A percentile compares a stretch with the other conserved stretches of the same genome.
Conservation (phyloP, 2,797 vertebrate species). For the Neomorphus geoffroyi region DNA sequence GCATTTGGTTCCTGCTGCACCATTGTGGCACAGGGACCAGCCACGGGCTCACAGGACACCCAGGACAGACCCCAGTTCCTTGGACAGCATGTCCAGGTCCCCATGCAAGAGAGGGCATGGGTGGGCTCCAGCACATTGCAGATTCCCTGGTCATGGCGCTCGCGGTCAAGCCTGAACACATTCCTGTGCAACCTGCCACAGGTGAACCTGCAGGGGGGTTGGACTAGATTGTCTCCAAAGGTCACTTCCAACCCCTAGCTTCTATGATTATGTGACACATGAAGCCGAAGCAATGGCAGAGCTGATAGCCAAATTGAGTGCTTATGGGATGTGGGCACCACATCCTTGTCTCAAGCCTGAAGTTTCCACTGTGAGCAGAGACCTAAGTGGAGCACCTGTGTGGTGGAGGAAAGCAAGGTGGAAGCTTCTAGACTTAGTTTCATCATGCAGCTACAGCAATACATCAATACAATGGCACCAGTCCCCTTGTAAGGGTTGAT, state of each 20-base stretch:
- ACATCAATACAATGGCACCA: rapidly evolving
- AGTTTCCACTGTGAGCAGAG: neutral
- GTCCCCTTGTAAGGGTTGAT: neutral
- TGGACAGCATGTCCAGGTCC: neutral
- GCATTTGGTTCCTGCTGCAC: rapidly evolving
- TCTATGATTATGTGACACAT: neutral
- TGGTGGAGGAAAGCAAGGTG: rapidly evolving
- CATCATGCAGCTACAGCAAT: neutral
- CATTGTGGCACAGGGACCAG: neutral
- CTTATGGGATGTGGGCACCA: neutral
- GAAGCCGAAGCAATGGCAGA: neutral
- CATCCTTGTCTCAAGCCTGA: neutral
- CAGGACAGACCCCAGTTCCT: neutral
- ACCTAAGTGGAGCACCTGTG: rapidly evolving
- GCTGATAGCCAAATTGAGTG: neutral
- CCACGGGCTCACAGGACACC: neutral
- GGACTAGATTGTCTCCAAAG: no score
- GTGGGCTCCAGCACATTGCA: neutral
- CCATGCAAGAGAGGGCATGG: neutral
- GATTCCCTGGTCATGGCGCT: no score
- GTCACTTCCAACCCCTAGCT: no score
- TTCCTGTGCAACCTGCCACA: no score
- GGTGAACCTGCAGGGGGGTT: no score
- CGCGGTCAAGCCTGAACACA: no score
- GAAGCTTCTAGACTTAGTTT: neutral